phyloP scores from a whole-genome alignment of 2,888 invertebrate genomes.

The Lasioglossum oenotherae region DNA sequence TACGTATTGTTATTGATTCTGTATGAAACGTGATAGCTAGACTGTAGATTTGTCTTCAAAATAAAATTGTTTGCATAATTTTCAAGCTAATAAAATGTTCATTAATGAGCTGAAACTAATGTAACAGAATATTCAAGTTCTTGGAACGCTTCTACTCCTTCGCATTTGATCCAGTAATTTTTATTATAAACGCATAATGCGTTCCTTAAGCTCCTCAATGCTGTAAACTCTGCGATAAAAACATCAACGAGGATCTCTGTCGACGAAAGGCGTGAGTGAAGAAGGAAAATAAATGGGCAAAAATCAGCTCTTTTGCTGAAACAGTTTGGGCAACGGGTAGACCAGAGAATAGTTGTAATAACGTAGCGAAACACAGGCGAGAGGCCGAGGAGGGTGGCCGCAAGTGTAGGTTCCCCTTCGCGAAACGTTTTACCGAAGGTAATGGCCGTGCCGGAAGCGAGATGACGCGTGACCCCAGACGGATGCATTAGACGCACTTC shows the following conservation, averaged over 20 bases:
- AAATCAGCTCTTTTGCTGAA: background rate
- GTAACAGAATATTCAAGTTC: too few species aligned
- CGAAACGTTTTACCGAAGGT: constrained; percentile 76
- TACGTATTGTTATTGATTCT: too few species aligned
- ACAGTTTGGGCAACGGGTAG: background rate
- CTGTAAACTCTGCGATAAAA: background rate
- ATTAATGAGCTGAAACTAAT: background rate
- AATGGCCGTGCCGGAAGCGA: constrained; percentile 83
- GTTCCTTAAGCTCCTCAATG: too few species aligned
- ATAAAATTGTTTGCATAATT: too few species aligned
- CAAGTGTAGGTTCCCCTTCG: constrained; percentile 61
- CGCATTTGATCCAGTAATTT: too few species aligned
- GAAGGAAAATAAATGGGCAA: background rate
- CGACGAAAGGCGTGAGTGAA: background rate
- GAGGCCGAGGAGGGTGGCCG: constrained; percentile 30
- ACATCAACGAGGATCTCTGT: background rate
- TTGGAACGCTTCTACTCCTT: too few species aligned
- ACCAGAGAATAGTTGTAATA: background rate
- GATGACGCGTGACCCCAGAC: constrained; percentile 84
- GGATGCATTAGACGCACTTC: constrained; percentile 88
- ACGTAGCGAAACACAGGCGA: constrained; percentile 1
- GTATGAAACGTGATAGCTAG: too few species aligned
- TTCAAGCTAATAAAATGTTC: too few species aligned
- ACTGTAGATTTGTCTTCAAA: too few species aligned
- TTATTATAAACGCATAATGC: too few species aligned